Conservation (phyloP, 30 jellyfish, hydroid and myxozoan genomes). For the Catostylus mosaicus region DNA sequence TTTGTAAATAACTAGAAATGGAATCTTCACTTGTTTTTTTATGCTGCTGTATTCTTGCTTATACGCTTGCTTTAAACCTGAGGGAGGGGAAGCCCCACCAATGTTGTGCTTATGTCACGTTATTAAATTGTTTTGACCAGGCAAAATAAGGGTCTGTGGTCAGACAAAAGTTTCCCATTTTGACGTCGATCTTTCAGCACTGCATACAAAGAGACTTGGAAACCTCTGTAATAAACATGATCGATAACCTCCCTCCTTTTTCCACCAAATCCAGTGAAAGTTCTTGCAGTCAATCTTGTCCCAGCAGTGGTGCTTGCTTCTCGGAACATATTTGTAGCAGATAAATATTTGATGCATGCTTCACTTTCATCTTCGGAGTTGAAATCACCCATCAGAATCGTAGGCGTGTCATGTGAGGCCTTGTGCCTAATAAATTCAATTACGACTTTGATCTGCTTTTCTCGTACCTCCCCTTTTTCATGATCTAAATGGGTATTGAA, state of each 20-base stretch:
- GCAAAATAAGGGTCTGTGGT: conserved; percentile 26
- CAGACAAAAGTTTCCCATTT: conserved; percentile 29
- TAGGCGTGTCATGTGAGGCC: background rate
- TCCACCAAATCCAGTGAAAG: conserved; percentile 26
- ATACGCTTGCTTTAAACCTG: too few relatives aligned
- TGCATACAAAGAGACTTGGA: conserved; percentile 9
- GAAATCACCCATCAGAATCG: conserved; percentile 28
- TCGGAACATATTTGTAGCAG: background rate
- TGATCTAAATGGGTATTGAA: conserved; percentile 44
- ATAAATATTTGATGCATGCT: conserved; percentile 2
- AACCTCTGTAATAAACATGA: conserved; percentile 21
- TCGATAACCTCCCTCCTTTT: conserved; percentile 5
- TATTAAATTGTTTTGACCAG: background rate
- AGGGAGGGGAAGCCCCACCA: too few relatives aligned
- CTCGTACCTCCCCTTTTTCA: background rate
- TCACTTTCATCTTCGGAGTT: conserved; percentile 18
- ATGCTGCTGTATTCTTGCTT: too few relatives aligned
- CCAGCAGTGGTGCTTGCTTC: conserved; percentile 24
- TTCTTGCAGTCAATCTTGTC: background rate
- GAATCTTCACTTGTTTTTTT: too few relatives aligned
- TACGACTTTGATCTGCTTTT: conserved; percentile 6
- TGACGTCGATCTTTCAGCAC: conserved; percentile 22
- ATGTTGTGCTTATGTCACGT: too few relatives aligned
- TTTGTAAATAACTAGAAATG: too few relatives aligned
- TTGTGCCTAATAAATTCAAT: background rate